Percentiles rank a stretch among this genome's conserved stretches.
These are phyloP conservation scores for Misgurnus anguillicaudatus DNA, from an alignment of 2,113 vertebrate genomes.

Conservation along the genomic window DNA sequence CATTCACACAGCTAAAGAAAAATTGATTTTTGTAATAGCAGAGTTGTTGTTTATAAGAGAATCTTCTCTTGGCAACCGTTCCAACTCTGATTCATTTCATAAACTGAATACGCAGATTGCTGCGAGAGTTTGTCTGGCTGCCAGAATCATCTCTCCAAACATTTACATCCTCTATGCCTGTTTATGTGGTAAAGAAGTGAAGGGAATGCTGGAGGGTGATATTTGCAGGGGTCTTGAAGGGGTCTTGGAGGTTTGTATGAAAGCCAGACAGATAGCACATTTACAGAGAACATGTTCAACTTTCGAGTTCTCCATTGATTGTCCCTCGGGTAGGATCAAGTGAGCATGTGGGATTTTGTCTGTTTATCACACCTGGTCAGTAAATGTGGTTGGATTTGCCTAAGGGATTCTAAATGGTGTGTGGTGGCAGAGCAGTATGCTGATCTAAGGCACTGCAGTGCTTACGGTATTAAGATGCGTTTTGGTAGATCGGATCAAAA, in stretches of 20 bases:
- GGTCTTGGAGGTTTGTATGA: slow-evolving; percentile 21
- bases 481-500: too few species aligned
- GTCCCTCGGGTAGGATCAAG: slow-evolving; percentile 7
- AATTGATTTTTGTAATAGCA: slow-evolving; percentile 19
- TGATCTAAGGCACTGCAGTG: too few species aligned
- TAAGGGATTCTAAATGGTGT: not conserved
- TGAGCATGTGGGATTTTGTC: slow-evolving; percentile 1
- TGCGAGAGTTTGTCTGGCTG: slow-evolving; percentile 69
- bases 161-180: slow-evolving; percentile 93
- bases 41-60: slow-evolving; percentile 53
- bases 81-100: slow-evolving; percentile 59
- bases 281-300: slow-evolving; percentile 25
- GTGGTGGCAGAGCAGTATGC: too few species aligned
- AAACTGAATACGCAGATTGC: slow-evolving; percentile 29
- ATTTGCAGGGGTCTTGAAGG: slow-evolving; percentile 23
- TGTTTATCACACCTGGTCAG: slow-evolving; percentile 23
- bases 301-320: not conserved
- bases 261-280: slow-evolving; percentile 30
- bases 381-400: slow-evolving; percentile 3
- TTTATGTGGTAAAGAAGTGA: slow-evolving; percentile 73
- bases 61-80: slow-evolving; percentile 61
- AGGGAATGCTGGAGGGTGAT: slow-evolving; percentile 28
- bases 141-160: slow-evolving; percentile 84
- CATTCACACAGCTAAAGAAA: slow-evolving; percentile 6
- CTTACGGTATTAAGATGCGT: too few species aligned